phyloP scores from a whole-genome alignment of 2,797 vertebrate genomes.

The Platyrinchus mystaceus region DNA sequence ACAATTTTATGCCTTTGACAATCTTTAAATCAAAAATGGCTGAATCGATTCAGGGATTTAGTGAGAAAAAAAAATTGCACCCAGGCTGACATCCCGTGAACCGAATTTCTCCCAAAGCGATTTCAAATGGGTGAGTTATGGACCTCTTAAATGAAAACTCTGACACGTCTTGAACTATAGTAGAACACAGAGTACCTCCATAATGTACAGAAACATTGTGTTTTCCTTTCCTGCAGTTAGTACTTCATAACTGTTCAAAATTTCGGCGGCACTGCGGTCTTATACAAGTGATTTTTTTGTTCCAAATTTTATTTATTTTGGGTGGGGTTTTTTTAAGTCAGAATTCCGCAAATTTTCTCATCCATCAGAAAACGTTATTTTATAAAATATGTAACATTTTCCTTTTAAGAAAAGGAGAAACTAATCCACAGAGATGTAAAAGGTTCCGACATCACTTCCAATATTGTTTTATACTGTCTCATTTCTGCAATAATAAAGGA shows the following conservation, averaged over 20 bases:
- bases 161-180: slow-evolving; percentile 42
- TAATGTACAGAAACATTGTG: background rate
- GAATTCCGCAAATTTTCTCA: background rate
- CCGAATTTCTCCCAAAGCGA: slow-evolving; percentile 44
- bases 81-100: slow-evolving; percentile 30
- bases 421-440: background rate
- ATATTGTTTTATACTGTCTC: background rate
- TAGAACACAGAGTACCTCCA: background rate
- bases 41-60: slow-evolving; percentile 66
- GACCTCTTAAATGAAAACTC: slow-evolving; percentile 53
- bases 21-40: slow-evolving; percentile 70
- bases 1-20: slow-evolving; percentile 65
- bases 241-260: background rate
- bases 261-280: background rate
- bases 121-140: slow-evolving; percentile 60
- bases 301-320: background rate
- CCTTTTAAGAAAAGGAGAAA: background rate
- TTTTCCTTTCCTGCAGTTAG: background rate
- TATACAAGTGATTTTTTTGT: background rate
- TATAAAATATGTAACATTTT: background rate
- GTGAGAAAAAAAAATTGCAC: slow-evolving; percentile 34
- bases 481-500: background rate
- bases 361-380: background rate
- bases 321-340: background rate
- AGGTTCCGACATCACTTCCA: background rate